These are phyloP conservation scores for Drosophila sturtevanti DNA, from an alignment of 1,140 invertebrate genomes.

Conservation along the genomic window DNA sequence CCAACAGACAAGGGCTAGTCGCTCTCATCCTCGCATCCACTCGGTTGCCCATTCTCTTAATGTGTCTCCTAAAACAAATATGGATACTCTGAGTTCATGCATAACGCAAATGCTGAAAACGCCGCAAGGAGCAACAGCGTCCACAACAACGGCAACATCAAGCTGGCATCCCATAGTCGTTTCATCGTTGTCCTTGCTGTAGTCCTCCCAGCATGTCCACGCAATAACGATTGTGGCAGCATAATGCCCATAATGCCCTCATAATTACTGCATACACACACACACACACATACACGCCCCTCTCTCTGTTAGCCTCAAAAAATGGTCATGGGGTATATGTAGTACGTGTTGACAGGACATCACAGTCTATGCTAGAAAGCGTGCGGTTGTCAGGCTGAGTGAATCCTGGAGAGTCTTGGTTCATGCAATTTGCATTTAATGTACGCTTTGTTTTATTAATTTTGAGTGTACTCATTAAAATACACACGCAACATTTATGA, in stretches of 20 bases:
- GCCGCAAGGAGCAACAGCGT: constrained; percentile 54
- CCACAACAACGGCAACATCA: constrained; percentile 1
- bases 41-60: not conserved
- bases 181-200: constrained; percentile 21
- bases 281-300: constrained; percentile 25
- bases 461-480: constrained; percentile 74
- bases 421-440: constrained; percentile 77
- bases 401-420: constrained; percentile 23
- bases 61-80: constrained; percentile 9
- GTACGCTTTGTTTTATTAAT: constrained; percentile 79
- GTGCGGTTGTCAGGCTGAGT: constrained; percentile 20
- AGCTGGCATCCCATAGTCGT: constrained; percentile 34
- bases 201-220: constrained; percentile 70
- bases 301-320: not conserved
- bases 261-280: constrained; percentile 73
- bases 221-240: constrained; percentile 78
- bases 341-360: constrained; percentile 18
- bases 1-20: constrained; percentile 8
- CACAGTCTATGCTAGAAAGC: constrained; percentile 30
- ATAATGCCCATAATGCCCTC: constrained; percentile 77
- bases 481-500: constrained; percentile 61
- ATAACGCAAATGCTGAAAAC: constrained; percentile 67
- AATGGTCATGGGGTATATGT: constrained; percentile 6
- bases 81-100: constrained; percentile 56
- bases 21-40: not conserved